These are phyloP conservation scores for Murina feae DNA, from an alignment of 2,113 vertebrate species.

Conservation along the genomic window DNA sequence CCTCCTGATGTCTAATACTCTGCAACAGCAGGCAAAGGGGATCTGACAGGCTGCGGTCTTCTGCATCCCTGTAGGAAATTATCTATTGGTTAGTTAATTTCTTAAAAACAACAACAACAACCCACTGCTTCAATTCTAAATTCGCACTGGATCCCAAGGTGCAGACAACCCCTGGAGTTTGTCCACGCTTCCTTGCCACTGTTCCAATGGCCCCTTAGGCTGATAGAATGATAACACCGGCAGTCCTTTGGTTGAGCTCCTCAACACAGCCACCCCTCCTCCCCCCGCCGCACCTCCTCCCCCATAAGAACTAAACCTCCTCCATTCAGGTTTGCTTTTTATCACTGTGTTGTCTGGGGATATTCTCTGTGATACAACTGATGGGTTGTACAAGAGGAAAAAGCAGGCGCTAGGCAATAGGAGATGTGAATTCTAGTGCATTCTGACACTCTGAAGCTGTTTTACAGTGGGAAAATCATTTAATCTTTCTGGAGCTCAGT, in stretches of 20 bases:
- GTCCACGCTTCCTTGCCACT: not conserved
- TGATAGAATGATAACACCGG: not conserved
- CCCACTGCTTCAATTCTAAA: not conserved
- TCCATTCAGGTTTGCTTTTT: not conserved
- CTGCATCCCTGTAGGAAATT: slow-evolving; percentile 42
- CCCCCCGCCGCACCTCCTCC: accelerated
- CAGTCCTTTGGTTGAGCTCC: not conserved
- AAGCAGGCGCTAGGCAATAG: not conserved
- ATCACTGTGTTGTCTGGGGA: not conserved
- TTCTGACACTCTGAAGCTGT: not conserved
- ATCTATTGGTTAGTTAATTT: slow-evolving; percentile 54
- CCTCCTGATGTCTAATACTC: not conserved
- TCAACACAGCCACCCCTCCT: not conserved
- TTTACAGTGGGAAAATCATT: not conserved
- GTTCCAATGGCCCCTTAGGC: not conserved
- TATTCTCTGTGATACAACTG: not conserved
- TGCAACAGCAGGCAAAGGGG: not conserved
- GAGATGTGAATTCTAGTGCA: not conserved
- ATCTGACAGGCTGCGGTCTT: not conserved
- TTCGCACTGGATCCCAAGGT: not conserved
- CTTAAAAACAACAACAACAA: not conserved
- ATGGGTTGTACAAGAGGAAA: not conserved
- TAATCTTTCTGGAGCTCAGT: not conserved
- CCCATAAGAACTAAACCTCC: not conserved
- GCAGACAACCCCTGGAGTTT: not conserved